Conservation (phyloP, 2,113 vertebrate genomes). For the Smithornis capensis region DNA sequence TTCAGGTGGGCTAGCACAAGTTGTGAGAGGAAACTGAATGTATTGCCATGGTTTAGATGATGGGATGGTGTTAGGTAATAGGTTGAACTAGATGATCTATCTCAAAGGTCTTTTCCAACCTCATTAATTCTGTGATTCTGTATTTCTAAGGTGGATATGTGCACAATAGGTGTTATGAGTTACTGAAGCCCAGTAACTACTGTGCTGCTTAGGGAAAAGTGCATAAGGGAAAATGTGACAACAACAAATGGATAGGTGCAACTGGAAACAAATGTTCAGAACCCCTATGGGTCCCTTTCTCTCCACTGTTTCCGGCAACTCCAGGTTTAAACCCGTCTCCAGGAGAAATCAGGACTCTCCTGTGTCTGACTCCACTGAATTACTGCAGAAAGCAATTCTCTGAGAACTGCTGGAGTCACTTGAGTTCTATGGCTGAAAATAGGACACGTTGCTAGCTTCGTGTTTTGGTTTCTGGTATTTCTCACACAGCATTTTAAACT, state of each 20-base stretch:
- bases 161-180: fast-evolving
- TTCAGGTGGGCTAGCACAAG: neutral
- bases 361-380: neutral
- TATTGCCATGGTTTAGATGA: no score
- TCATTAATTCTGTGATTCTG: no score
- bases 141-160: neutral
- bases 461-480: slow-evolving; percentile 2
- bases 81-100: no score
- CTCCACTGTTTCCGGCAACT: neutral
- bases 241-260: neutral
- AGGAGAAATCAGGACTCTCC: neutral
- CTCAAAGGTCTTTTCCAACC: no score
- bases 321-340: neutral
- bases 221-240: neutral
- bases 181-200: neutral
- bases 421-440: neutral
- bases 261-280: neutral
- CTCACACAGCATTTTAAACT: neutral
- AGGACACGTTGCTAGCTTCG: neutral
- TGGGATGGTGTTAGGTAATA: no score
- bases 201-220: neutral
- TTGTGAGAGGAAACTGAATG: neutral
- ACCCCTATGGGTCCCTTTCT: neutral
- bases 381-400: neutral
- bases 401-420: neutral